These are phyloP conservation scores for Elaphurus davidianus DNA, from an alignment of 2,113 vertebrate genomes.

Conservation along the genomic window DNA sequence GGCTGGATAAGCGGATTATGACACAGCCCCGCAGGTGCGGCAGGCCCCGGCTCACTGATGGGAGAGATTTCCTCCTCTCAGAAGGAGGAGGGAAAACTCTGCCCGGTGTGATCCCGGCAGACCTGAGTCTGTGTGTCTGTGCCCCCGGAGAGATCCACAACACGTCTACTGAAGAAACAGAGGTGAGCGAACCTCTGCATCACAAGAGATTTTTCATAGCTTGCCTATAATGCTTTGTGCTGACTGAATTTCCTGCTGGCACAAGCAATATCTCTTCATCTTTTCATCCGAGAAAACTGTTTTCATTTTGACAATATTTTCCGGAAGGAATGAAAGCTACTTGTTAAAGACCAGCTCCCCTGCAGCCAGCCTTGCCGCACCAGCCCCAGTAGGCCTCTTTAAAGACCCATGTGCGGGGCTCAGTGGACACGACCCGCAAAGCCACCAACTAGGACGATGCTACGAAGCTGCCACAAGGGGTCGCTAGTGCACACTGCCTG, in stretches of 20 bases:
- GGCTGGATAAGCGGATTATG: background rate
- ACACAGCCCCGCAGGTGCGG: background rate
- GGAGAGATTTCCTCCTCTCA: background rate
- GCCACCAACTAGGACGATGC: accelerated
- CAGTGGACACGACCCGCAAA: background rate
- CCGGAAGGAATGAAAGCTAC: background rate
- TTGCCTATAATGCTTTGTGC: background rate
- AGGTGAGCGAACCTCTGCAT: background rate
- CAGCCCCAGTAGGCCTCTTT: too few species aligned
- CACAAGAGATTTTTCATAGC: background rate
- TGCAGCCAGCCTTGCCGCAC: too few species aligned
- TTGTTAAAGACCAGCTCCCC: background rate
- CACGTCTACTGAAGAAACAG: background rate
- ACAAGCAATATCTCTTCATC: background rate
- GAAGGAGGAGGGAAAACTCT: background rate
- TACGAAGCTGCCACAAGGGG: conserved; percentile 36
- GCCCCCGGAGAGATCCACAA: background rate
- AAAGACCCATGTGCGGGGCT: background rate
- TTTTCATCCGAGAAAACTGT: background rate
- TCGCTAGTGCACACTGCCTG: background rate
- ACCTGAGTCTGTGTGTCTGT: background rate
- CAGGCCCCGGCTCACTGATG: background rate
- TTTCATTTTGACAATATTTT: conserved; percentile 2
- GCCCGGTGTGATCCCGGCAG: background rate
- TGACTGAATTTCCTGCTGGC: background rate